Evolutionary conservation across 1,140 invertebrate species (phyloP).

Genomic region (Samia ricini): DNA sequence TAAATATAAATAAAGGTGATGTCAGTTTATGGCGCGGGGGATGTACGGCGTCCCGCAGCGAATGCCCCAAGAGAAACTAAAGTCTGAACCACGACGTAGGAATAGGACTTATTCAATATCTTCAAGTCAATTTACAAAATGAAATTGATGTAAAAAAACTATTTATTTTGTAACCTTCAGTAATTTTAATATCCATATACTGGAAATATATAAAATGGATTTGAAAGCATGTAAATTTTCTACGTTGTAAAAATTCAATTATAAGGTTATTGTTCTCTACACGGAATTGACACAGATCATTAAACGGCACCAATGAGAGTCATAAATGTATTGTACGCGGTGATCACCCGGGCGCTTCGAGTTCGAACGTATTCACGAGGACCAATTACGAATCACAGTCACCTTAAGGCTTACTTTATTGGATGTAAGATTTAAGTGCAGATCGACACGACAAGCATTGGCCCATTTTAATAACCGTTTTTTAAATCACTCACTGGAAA

Average conservation of each 20-base stretch:
- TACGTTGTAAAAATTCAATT: constrained; percentile 69
- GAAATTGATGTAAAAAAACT: too few species aligned
- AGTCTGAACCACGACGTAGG: neutral
- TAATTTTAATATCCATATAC: too few species aligned
- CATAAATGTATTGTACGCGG: constrained; percentile 61
- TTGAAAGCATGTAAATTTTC: constrained; percentile 19
- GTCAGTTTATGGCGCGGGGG: constrained; percentile 43
- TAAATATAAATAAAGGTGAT: constrained; percentile 77
- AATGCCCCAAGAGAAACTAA: constrained; percentile 32
- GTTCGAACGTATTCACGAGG: constrained; percentile 50
- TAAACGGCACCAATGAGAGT: constrained; percentile 71
- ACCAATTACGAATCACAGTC: constrained; percentile 66
- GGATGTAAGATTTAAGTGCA: constrained; percentile 75
- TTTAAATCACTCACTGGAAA: too few species aligned
- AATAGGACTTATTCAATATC: neutral
- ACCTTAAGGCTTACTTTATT: constrained; percentile 68
- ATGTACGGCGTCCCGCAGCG: constrained; percentile 56
- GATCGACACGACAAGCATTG: constrained; percentile 58
- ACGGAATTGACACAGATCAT: constrained; percentile 65
- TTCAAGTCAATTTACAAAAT: neutral
- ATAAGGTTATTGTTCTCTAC: constrained; percentile 64
- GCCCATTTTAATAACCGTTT: constrained; percentile 64
- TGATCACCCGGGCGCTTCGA: constrained; percentile 42
- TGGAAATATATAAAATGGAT: too few species aligned
- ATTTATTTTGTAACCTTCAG: too few species aligned